These are phyloP conservation scores for Nettapus auritus DNA, from an alignment of 2,113 vertebrate genomes.

Conservation along the genomic window DNA sequence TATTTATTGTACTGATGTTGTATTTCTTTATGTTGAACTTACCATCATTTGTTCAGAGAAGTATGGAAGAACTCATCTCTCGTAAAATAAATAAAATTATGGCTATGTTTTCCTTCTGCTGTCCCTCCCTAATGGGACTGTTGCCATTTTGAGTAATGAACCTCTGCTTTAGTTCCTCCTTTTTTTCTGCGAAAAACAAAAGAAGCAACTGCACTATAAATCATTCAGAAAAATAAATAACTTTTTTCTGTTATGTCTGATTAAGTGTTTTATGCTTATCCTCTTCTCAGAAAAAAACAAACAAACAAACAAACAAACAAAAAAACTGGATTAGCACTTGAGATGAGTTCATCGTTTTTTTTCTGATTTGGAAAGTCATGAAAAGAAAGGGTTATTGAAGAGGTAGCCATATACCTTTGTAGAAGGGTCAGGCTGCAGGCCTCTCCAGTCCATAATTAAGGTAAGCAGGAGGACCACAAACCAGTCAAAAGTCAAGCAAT, in stretches of 20 bases:
- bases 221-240: conserved; percentile 36
- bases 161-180: conserved; percentile 30
- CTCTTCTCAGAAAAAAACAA: conserved; percentile 19
- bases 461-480: neutral
- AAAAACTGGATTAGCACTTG: neutral
- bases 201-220: conserved; percentile 39
- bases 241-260: conserved; percentile 22
- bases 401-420: neutral
- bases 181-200: conserved; percentile 20
- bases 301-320: neutral
- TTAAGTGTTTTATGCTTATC: conserved; percentile 37
- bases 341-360: neutral
- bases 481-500: conserved; percentile 18
- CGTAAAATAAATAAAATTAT: conserved; percentile 59
- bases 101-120: conserved; percentile 37
- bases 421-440: neutral
- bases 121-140: conserved; percentile 38
- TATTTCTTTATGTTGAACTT: conserved; percentile 25
- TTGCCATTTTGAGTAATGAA: conserved; percentile 67
- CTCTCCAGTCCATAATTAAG: neutral
- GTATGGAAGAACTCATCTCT: conserved; percentile 43
- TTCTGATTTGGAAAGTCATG: conserved; percentile 16
- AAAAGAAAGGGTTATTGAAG: conserved; percentile 18
- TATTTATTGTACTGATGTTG: neutral
- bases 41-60: neutral